phyloP scores from a whole-genome alignment of 2,888 invertebrate species.

The Nemapogon koenigi region DNA sequence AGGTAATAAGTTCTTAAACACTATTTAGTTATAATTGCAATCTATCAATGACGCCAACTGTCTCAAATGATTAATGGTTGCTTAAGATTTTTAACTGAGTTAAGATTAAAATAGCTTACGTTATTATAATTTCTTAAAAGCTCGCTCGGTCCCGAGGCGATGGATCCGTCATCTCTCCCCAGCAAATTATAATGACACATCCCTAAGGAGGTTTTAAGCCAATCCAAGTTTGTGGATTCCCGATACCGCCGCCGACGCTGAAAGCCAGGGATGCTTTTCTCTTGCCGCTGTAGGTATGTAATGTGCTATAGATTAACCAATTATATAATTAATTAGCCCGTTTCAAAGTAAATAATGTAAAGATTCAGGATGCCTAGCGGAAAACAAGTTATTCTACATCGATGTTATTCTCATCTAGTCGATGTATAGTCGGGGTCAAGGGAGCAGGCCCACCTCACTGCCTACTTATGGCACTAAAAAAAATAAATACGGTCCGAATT shows the following conservation, averaged over 20 bases:
- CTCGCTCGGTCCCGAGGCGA: conserved; percentile 38
- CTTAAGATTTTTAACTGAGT: conserved; percentile 65
- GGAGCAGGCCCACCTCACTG: no score
- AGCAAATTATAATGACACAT: conserved; percentile 62
- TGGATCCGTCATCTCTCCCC: conserved; percentile 59
- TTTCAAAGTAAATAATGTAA: no score
- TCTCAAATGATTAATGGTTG: conserved; percentile 62
- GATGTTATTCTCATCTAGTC: no score
- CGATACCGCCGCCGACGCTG: conserved; percentile 32
- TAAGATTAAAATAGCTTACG: conserved; percentile 64
- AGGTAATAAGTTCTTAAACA: no score
- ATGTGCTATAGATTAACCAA: neutral
- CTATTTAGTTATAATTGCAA: no score
- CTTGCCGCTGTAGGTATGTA: neutral
- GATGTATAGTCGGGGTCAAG: no score
- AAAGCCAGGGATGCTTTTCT: neutral
- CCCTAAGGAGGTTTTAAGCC: conserved; percentile 56
- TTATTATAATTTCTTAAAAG: conserved; percentile 42
- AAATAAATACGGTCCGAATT: no score
- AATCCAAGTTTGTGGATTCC: conserved; percentile 48
- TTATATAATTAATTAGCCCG: no score
- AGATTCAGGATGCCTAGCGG: no score
- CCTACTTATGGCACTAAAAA: no score
- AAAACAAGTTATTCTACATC: no score
- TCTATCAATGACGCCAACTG: conserved; percentile 50